Percentiles rank a stretch among this genome's conserved stretches.
These are phyloP conservation scores for Python bivittatus DNA, from an alignment of 2,113 vertebrate species.

Conservation along the genomic window DNA sequence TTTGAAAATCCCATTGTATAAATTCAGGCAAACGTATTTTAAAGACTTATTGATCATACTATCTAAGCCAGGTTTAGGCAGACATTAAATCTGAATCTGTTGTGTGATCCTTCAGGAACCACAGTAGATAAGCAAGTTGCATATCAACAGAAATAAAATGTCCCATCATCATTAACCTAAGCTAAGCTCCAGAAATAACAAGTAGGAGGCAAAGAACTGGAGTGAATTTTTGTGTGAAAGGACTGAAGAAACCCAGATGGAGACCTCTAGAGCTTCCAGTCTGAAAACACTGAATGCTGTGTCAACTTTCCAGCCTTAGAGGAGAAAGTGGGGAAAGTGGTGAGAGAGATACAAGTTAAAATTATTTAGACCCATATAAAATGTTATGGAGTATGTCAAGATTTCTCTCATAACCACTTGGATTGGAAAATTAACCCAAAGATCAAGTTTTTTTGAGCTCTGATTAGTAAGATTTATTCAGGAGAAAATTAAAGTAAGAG, in stretches of 20 bases:
- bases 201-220: background rate
- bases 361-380: background rate
- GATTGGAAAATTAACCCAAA: background rate
- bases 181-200: background rate
- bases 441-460: background rate
- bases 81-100: background rate
- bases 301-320: background rate
- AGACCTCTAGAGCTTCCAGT: background rate
- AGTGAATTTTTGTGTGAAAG: background rate
- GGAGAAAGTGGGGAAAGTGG: background rate
- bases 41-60: background rate
- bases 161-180: background rate
- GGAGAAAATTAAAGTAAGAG: background rate
- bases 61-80: background rate
- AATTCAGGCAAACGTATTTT: background rate
- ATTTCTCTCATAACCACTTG: background rate
- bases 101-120: background rate
- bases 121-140: background rate
- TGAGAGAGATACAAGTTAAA: background rate
- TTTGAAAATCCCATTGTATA: background rate
- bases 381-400: background rate
- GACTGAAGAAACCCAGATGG: background rate
- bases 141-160: background rate
- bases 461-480: background rate
- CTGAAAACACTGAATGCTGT: background rate